Conservation (phyloP, 2,888 invertebrate genomes). For the Drosophila emarginata region DNA sequence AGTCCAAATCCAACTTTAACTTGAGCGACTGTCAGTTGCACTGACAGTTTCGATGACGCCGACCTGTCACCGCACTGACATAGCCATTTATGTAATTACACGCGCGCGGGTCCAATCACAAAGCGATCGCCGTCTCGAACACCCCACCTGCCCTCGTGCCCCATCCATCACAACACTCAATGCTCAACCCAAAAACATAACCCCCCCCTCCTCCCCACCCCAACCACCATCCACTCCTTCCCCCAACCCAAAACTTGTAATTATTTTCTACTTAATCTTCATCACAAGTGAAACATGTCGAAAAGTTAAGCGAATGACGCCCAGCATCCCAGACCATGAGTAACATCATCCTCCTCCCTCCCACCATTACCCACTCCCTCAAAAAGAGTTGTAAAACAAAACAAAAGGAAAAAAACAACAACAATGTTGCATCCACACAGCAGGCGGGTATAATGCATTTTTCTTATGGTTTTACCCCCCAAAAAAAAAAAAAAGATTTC, state of each 20-base stretch:
- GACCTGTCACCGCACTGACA: conserved; percentile 73
- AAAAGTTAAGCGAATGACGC: conserved; percentile 74
- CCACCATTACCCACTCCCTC: neutral
- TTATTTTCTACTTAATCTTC: conserved; percentile 79
- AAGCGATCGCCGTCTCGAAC: conserved; percentile 44
- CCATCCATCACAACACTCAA: no score
- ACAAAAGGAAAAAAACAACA: neutral
- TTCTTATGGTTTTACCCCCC: neutral
- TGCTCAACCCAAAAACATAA: neutral
- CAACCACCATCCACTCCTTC: no score
- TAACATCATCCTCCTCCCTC: neutral
- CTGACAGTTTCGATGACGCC: conserved; percentile 61
- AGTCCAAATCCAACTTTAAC: neutral
- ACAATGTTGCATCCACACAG: neutral
- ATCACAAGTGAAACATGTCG: conserved; percentile 77
- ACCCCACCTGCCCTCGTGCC: neutral
- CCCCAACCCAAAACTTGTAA: conserved; percentile 59
- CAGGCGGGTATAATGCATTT: conserved; percentile 23
- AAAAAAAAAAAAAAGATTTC: neutral
- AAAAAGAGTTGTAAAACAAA: neutral
- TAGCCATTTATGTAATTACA: conserved; percentile 73
- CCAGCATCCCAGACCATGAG: conserved; percentile 33
- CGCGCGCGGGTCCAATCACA: conserved; percentile 55
- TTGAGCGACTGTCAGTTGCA: conserved; percentile 19
- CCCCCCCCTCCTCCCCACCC: no score